Conservation (phyloP, 35 echinoderm and acorn worm genomes). For the Lytechinus variegatus region DNA sequence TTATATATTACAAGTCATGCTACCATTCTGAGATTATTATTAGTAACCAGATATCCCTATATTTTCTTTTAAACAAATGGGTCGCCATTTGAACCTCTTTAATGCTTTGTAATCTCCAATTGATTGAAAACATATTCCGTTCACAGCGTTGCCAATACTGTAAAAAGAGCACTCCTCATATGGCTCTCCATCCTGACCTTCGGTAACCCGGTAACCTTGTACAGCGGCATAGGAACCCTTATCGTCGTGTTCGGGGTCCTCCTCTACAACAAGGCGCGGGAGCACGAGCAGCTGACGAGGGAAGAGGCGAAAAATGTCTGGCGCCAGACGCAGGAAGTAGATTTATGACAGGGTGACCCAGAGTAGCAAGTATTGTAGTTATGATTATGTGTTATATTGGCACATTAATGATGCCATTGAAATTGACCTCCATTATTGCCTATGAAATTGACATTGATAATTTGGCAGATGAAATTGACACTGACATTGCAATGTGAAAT, state of each 20-base stretch:
- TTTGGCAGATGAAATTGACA: no score
- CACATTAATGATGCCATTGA: no score
- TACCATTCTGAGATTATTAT: no score
- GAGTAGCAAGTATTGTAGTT: neutral
- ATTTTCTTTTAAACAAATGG: no score
- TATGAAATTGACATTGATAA: no score
- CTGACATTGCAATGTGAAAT: no score
- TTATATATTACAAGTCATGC: no score
- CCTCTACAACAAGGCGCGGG: constrained; percentile 93
- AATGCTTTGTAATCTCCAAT: neutral
- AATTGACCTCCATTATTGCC: no score
- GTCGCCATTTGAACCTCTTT: no score
- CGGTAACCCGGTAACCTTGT: constrained; percentile 85
- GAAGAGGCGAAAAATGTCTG: constrained; percentile 33
- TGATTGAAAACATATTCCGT: constrained; percentile 23
- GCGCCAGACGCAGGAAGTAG: constrained; percentile 34
- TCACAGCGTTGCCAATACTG: constrained; percentile 92
- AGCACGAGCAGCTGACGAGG: constrained; percentile 64
- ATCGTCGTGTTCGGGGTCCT: constrained; percentile 93
- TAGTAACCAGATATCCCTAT: no score
- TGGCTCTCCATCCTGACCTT: constrained; percentile 96
- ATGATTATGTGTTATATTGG: no score
- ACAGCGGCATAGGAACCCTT: constrained; percentile 90
- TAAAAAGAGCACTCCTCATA: constrained; percentile 91
- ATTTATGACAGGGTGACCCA: constrained; percentile 11